Evolutionary conservation across 2,888 invertebrate genomes (phyloP), one percentile per base, ranked within the genome.

Genomic region (Chouioia cunea): DNA sequence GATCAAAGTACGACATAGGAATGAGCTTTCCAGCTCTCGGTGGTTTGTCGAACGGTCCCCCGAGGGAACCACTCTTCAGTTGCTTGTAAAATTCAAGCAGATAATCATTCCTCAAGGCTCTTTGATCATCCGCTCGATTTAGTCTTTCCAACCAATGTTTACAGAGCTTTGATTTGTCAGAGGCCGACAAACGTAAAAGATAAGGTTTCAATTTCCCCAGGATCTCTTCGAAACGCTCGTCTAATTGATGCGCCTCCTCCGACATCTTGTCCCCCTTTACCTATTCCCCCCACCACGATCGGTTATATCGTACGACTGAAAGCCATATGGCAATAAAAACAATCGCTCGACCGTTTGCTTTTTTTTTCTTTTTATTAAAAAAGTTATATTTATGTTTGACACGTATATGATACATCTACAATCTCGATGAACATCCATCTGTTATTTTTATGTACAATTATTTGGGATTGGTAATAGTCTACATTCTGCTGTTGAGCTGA

Each of bases 401-500:
- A 57, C 50, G 20, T 18, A 14, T 50, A 47, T 47, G 50, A 16
- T 43, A 57, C 57, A 57, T 36, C 36, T 36, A 36, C 1, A 10
- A 36, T 36, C 4, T 36, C 1, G 36, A 10, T 36, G 1, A 36
- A 36, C 36, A 36, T 36, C 1, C 12, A 36, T 27, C 4, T 27
- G 27, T 27, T 27, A 6, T 36, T 36, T 36, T 36, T 36, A 36
- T 36, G 36, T 36, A 36, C 36, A 36, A 10, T 53, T 18, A 20
- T 20, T 22, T 1, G 23, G 4, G 53, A 15, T 15, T n/a, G 22
- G 22, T 23, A 52, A 8, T 48, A 20, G 22, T 59, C 22, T 76
- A 78, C 46, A 46, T 65, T 18, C 75, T 73, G 63, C 65, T 87
- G 46, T 87, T 88, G 59, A 86, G 78, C 68, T 86, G 82, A 15